Conservation (phyloP, 2,888 invertebrate species). For the Neoascia interrupta region DNA sequence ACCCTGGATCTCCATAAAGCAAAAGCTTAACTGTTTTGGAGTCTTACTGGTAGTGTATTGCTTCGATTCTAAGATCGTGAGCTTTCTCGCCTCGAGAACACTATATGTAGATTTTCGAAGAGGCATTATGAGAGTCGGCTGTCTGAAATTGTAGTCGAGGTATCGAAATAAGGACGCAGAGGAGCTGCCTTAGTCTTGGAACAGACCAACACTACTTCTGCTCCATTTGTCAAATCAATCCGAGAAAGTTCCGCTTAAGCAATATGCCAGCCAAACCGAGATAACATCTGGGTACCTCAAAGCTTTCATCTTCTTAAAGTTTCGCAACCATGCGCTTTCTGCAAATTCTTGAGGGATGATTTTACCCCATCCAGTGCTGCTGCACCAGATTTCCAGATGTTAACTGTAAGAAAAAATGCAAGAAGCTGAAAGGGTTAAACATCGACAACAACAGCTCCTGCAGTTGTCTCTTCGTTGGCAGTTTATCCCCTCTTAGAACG, state of each 20-base stretch:
- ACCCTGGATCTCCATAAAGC: conserved; percentile 66
- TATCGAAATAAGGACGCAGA: conserved; percentile 64
- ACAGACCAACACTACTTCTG: conserved; percentile 5
- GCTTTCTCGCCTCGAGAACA: too few species aligned
- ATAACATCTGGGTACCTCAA: too few species aligned
- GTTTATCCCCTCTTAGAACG: conserved; percentile 13
- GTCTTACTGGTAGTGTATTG: conserved; percentile 71
- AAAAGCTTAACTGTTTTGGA: conserved; percentile 71
- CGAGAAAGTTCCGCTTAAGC: conserved; percentile 10
- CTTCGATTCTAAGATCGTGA: conserved; percentile 46
- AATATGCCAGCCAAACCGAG: not conserved
- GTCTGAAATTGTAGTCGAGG: conserved; percentile 70
- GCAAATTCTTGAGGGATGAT: conserved; percentile 37
- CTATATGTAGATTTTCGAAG: conserved; percentile 51
- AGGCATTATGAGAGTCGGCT: conserved; percentile 67
- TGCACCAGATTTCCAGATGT: conserved; percentile 64
- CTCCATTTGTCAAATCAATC: not conserved
- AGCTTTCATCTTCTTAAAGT: conserved; percentile 21
- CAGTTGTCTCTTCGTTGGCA: conserved; percentile 60
- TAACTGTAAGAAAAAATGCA: too few species aligned
- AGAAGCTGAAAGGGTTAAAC: conserved; percentile 57
- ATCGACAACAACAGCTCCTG: conserved; percentile 55
- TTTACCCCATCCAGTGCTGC: conserved; percentile 56
- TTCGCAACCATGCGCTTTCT: conserved; percentile 26
- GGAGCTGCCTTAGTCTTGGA: conserved; percentile 65